Base-by-base conservation (phyloP, 2,888 invertebrate species). In the Aphrophora alni region DNA sequence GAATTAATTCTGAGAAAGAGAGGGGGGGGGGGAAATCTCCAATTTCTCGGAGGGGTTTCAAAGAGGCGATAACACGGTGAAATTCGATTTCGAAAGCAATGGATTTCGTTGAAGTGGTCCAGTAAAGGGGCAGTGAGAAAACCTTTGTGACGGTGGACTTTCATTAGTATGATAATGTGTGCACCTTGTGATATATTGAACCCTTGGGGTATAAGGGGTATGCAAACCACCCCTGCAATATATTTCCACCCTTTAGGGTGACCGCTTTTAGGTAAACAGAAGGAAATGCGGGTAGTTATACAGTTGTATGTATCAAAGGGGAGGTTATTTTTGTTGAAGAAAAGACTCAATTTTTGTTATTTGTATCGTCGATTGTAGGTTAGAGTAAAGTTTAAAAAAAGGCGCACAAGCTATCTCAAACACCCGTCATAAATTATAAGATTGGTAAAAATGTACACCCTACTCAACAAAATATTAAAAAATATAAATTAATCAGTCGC, bases 161-260 rank as follows among this genome's bases (percentile, higher is more conserved):
- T 84, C 84, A 84, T 84, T 84, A 84, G 83, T 84, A 84, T 84
- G 84, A 84, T 84, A 84, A 84, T 84, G 82, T 81, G 80, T 59
- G 21, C 59, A 59, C 59, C 59, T 59, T 21, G 59, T 59, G 59
- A 59, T 59, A 59, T 59, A 59, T 59, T 59, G 59, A 59, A 21
- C 59, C 59, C 59, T 59, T 59, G 59, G 59, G 33, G 59, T 21
- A 4, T 21, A 21, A 59, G 59, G 59, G 59, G 59, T 59, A 59
- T 59, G 59, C 59, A 59, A 59, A 59, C 59, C 59, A 14, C 21
- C 21, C 59, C 21, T n/a, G 1, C 59, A 59, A 59, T 59, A 59
- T 59, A 21, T n/a, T n/a, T 59, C 59, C 21, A 44, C 44, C 44
- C 44, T 17, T 44, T 44, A 8, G 44, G 44, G 44, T 44, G 44